These are phyloP conservation scores for Scelioninae gen. 1 DNA, from an alignment of 2,888 invertebrate genomes.

Conservation along the genomic window DNA sequence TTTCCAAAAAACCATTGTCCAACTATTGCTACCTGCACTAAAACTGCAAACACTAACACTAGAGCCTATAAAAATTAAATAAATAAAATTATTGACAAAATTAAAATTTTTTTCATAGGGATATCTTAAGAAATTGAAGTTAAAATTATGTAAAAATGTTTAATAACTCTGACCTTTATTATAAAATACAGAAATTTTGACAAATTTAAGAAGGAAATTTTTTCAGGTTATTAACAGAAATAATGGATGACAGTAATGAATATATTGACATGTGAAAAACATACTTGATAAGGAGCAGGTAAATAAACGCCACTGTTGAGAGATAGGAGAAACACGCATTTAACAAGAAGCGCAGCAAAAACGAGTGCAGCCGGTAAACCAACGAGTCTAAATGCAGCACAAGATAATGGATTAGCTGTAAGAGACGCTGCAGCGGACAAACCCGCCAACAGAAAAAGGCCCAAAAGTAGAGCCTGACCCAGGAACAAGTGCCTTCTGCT, in stretches of 20 bases:
- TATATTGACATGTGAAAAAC: constrained; percentile 53
- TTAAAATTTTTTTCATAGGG: no score
- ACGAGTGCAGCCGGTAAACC: constrained; percentile 94
- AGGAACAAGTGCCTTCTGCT: constrained; percentile 93
- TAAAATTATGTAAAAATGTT: no score
- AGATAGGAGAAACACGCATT: constrained; percentile 96
- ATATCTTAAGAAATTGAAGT: no score
- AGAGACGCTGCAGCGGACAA: constrained; percentile 91
- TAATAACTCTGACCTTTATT: no score
- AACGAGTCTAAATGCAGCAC: constrained; percentile 91
- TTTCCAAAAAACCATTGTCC: constrained; percentile 93
- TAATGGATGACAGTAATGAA: no score
- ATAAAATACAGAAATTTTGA: no score
- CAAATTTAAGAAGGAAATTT: no score
- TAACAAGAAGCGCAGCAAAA: constrained; percentile 95
- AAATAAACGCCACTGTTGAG: constrained; percentile 96
- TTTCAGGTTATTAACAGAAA: no score
- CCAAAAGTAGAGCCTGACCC: constrained; percentile 93
- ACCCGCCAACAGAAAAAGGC: constrained; percentile 92
- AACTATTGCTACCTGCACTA: constrained; percentile 94
- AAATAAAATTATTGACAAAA: no score
- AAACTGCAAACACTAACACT: constrained; percentile 94
- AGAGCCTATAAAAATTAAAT: constrained; percentile 85
- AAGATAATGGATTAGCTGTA: constrained; percentile 91
- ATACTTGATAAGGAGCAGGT: constrained; percentile 95